phyloP scores from a whole-genome alignment of 2,888 invertebrate genomes.

The Serripes groenlandicus region DNA sequence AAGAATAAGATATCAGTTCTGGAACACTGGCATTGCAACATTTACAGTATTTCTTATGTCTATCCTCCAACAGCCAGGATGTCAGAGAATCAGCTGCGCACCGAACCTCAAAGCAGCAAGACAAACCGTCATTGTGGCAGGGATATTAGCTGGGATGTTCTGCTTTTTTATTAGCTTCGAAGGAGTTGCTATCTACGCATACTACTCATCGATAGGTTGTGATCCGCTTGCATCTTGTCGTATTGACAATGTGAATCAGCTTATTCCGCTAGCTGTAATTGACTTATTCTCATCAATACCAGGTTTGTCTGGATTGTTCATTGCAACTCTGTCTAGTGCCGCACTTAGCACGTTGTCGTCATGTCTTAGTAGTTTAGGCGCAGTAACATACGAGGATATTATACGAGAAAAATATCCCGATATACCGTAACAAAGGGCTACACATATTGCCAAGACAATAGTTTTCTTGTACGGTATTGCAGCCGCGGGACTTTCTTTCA shows the following conservation, averaged over 20 bases:
- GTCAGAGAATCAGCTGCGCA: constrained; percentile 25
- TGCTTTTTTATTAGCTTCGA: constrained; percentile 7
- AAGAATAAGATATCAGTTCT: constrained; percentile 18
- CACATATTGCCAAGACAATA: background rate
- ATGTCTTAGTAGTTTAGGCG: constrained; percentile 48
- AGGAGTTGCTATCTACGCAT: constrained; percentile 51
- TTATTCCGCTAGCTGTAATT: constrained; percentile 34
- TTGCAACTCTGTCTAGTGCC: constrained; percentile 53
- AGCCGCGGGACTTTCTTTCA: background rate
- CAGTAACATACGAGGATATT: constrained; percentile 53
- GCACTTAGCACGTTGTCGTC: constrained; percentile 56
- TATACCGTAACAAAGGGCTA: background rate
- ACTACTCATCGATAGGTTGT: constrained; percentile 40
- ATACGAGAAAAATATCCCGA: constrained; percentile 31
- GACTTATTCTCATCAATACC: constrained; percentile 49
- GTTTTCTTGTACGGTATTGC: background rate
- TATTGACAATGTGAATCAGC: constrained; percentile 38
- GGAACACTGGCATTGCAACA: background rate
- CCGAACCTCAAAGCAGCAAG: background rate
- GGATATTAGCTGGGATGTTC: constrained; percentile 11
- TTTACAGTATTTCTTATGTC: background rate
- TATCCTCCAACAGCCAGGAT: constrained; percentile 31
- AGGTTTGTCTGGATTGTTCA: constrained; percentile 54
- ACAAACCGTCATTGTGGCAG: constrained; percentile 6
- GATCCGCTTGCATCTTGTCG: constrained; percentile 34